phyloP scores from a whole-genome alignment of 2,113 vertebrate genomes.

The Turnix velox region DNA sequence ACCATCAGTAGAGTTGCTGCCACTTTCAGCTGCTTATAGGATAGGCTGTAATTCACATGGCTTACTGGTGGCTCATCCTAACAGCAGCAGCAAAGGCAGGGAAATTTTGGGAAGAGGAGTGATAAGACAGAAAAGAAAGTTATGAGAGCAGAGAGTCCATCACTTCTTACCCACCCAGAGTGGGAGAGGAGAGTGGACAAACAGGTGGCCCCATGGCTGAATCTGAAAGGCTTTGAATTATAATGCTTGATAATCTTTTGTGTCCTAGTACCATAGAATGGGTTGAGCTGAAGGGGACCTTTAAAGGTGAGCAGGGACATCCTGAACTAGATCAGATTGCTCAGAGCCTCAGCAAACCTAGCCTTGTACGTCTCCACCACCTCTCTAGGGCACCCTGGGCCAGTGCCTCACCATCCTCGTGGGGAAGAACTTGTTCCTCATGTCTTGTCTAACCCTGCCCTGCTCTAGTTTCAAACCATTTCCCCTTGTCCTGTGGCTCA shows the following conservation, averaged over 20 bases:
- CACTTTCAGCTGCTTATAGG: neutral
- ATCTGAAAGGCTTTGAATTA: neutral
- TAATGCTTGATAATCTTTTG: neutral
- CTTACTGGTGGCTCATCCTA: neutral
- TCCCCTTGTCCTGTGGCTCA: no score
- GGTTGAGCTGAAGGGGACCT: no score
- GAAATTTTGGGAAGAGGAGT: neutral
- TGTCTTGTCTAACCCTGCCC: no score
- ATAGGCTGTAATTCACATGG: neutral
- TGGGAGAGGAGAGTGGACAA: accelerated
- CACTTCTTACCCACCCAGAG: neutral
- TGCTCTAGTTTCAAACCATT: no score
- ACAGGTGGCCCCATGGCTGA: neutral
- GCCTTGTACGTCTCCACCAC: no score
- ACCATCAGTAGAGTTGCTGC: neutral
- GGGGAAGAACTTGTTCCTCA: no score
- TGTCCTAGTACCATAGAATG: neutral
- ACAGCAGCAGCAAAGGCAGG: neutral
- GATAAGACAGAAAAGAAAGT: neutral
- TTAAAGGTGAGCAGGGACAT: no score
- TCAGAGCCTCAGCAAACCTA: no score
- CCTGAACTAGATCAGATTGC: no score
- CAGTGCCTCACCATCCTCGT: no score
- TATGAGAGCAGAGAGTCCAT: neutral
- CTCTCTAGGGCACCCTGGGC: no score